Base-by-base conservation (phyloP, 2,113 vertebrate species). In the Crotalus helleri region DNA sequence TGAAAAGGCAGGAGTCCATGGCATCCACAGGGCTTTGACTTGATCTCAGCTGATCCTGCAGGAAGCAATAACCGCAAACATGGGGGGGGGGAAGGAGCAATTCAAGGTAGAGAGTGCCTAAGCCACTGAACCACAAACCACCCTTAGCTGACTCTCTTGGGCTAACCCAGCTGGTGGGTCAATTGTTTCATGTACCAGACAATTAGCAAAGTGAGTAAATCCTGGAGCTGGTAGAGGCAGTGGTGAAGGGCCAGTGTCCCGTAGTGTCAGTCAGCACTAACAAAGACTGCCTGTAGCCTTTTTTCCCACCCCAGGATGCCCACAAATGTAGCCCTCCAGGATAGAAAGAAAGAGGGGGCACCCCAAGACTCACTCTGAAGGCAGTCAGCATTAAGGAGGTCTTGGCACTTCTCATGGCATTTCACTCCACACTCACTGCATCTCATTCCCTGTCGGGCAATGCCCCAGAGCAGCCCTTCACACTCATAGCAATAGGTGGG, bases 401-500 rank as follows among this genome's bases (percentile, higher is more conserved):
- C 99, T 97, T 99, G 99, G 96, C 99, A 99, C 97, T 99, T 99
- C 91, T 99, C 99, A 0, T 99, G 99, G 92, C 99, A 99, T 94
- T 99, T 99, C 89, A 99, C 99, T 5, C 99, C 99, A 33, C 99
- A 99, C 93, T 99, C 99, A 0, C 98, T 98, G 96, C 99, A 99
- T 94, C 98, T 98, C 99, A 99, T 98, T 94, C 99, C 99, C 97
- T 99, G 99, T 0, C 99, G 98, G 7, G 99, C 99, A 6, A 99
- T 99, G 92, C 99, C 99, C 99, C 99, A 99, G 86, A 99, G 98
- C 15, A 99, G 98, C 0, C 99, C 99, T 96, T 99, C 99, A 17
- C 99, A 99, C 96, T 99, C 99, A 15, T 99, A 99, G 93, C 99
- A 99, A 96, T 99, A 99, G 11, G 99, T 99, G 89, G 99, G 99